phyloP scores from a whole-genome alignment of 2,888 invertebrate genomes.

The Nudaria mundana region DNA sequence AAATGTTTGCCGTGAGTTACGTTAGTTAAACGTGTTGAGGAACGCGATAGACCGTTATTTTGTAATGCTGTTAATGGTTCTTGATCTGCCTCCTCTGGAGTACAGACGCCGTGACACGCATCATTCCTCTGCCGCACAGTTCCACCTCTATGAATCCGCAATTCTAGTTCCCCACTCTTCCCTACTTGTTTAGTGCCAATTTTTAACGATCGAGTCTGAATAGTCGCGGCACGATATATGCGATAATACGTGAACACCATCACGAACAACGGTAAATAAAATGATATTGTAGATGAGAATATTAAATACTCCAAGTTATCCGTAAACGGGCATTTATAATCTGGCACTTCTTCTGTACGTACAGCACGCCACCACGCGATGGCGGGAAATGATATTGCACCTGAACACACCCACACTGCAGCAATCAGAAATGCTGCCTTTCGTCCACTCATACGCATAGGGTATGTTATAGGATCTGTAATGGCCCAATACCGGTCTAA shows the following conservation, averaged over 20 bases:
- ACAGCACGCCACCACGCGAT: constrained; percentile 98
- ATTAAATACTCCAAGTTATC: constrained; percentile 97
- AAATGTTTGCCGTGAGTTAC: constrained; percentile 83
- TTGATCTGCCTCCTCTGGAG: constrained; percentile 85
- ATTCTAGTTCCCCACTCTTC: constrained; percentile 92
- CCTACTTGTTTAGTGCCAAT: constrained; percentile 95
- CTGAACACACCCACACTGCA: constrained; percentile 97
- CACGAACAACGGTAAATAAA: constrained; percentile 97
- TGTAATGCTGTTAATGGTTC: constrained; percentile 89
- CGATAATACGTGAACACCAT: constrained; percentile 99
- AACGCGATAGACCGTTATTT: constrained; percentile 88
- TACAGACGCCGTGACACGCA: constrained; percentile 79
- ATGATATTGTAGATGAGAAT: constrained; percentile 98
- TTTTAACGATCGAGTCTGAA: constrained; percentile 94
- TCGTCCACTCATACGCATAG: constrained; percentile 94
- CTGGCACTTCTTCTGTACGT: constrained; percentile 88
- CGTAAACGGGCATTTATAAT: constrained; percentile 96
- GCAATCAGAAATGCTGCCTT: constrained; percentile 94
- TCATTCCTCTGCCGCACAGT: constrained; percentile 83
- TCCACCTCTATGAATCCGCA: constrained; percentile 96
- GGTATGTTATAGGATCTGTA: constrained; percentile 98
- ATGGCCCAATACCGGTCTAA: constrained; percentile 99
- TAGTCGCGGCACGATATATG: constrained; percentile 96
- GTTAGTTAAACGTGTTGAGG: constrained; percentile 84
- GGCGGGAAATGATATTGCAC: constrained; percentile 98